These are phyloP conservation scores for Ciona savignyi DNA, from an alignment of 23 tunicate species.

Conservation along the genomic window DNA sequence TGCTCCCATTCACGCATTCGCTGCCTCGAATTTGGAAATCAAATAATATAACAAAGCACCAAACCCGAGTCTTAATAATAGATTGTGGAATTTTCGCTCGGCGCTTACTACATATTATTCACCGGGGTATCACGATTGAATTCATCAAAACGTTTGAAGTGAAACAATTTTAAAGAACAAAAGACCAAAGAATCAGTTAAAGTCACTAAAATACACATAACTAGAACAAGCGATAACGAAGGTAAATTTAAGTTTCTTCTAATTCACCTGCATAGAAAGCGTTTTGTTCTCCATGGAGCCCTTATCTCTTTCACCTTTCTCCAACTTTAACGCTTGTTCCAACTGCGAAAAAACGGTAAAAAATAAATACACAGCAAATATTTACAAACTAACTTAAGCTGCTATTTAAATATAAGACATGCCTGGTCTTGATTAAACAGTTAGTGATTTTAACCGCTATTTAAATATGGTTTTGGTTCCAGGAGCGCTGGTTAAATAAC, in stretches of 20 bases:
- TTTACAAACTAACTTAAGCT: neutral
- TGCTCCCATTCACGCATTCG: neutral
- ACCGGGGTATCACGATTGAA: too few relatives aligned
- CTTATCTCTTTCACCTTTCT: conserved; percentile 79
- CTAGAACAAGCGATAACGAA: too few relatives aligned
- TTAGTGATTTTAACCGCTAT: too few relatives aligned
- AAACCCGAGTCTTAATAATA: neutral
- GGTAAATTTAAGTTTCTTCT: too few relatives aligned
- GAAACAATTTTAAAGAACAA: too few relatives aligned
- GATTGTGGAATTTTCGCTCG: too few relatives aligned
- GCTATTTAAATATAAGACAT: conserved; percentile 3
- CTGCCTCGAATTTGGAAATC: neutral
- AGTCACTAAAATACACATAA: too few relatives aligned
- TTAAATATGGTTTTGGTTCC: too few relatives aligned
- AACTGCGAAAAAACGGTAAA: conserved; percentile 25
- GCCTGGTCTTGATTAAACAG: neutral
- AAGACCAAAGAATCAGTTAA: too few relatives aligned
- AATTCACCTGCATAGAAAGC: conserved; percentile 62
- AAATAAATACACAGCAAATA: neutral
- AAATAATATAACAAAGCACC: neutral
- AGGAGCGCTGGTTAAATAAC: too few relatives aligned
- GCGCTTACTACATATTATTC: too few relatives aligned
- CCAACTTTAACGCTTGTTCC: conserved; percentile 75
- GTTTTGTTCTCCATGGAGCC: conserved; percentile 75
- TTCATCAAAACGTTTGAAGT: too few relatives aligned